Base-by-base conservation (phyloP, 2,113 vertebrate genomes). In the Polypterus senegalus region DNA sequence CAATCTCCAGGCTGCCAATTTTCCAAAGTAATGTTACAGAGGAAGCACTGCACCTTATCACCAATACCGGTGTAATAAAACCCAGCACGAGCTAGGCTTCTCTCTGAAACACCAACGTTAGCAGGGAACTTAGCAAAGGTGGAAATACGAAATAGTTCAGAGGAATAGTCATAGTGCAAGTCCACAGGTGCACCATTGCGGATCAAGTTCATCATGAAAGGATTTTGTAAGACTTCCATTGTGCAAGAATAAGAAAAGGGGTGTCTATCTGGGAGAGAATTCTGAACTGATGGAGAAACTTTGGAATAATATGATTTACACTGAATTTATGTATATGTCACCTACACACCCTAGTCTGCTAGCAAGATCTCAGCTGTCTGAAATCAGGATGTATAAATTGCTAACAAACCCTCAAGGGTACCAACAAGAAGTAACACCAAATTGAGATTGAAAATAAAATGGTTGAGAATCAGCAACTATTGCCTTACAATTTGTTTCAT, bases 101-200 rank as follows among this genome's bases (percentile, higher is more conserved):
- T 82, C 69, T 98, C 96, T 0, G 91, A 92, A 4, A 98, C 80
- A 0, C 83, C 77, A 0, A 72, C 73, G 0, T 85, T 84, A 0
- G 63, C 0, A 0, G 92, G 94, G 66, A 97, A 97, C 7, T 86
- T 76, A 0, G 92, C 93, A 59, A 88, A 98, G 0, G 94, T 98
- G 0, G 96, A 97, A 63, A 98, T 89, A 54, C 96, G 83, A 73
- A 88, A 98, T 44, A 98, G 91, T 46, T 98, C 96, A 74, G 89
- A 97, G 0, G 93, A 87, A 57, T 93, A 80, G 9, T 98, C 91
- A 0, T 97, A 96, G 49, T 90, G 91, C 65, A 98, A 70, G 11
- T 92, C 90, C 67, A 82, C 78, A 0, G 76, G 71, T 54, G 76
- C 70, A 3, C 80, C 80, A 4, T 78, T 85, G 54, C 88, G 91